A percentile compares a stretch with the other conserved stretches of the same genome.
These are phyloP conservation scores for Leucoptera coffeella DNA, from an alignment of 2,888 invertebrate genomes.

Conservation along the genomic window DNA sequence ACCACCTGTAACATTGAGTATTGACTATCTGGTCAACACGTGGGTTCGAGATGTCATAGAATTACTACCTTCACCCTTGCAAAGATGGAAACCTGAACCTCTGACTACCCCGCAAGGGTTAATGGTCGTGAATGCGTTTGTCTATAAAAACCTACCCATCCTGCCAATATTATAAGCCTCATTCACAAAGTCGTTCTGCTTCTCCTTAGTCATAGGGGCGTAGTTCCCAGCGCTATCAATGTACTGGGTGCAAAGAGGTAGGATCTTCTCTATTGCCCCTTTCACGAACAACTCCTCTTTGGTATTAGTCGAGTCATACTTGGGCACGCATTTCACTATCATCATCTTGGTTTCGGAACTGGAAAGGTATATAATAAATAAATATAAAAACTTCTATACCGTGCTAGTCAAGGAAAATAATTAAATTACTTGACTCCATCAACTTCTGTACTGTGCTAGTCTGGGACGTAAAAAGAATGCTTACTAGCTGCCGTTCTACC, in stretches of 20 bases:
- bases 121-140: neutral
- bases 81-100: no score
- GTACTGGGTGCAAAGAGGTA: conserved; percentile 81
- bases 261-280: conserved; percentile 87
- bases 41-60: no score
- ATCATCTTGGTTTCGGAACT: conserved; percentile 98
- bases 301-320: conserved; percentile 60
- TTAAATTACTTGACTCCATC: no score
- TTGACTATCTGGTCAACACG: no score
- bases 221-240: conserved; percentile 66
- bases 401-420: no score
- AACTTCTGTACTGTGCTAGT: no score
- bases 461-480: no score
- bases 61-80: no score
- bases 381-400: no score
- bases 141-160: conserved; percentile 52
- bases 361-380: conserved; percentile 4
- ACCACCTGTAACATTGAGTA: no score
- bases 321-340: conserved; percentile 89
- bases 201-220: conserved; percentile 69
- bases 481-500: no score
- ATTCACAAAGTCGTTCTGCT: conserved; percentile 73
- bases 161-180: conserved; percentile 83
- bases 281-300: conserved; percentile 88
- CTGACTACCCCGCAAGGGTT: neutral